Conservation (phyloP, 92 coral and sea anemone species). For the Zoanthus sansibaricus region DNA sequence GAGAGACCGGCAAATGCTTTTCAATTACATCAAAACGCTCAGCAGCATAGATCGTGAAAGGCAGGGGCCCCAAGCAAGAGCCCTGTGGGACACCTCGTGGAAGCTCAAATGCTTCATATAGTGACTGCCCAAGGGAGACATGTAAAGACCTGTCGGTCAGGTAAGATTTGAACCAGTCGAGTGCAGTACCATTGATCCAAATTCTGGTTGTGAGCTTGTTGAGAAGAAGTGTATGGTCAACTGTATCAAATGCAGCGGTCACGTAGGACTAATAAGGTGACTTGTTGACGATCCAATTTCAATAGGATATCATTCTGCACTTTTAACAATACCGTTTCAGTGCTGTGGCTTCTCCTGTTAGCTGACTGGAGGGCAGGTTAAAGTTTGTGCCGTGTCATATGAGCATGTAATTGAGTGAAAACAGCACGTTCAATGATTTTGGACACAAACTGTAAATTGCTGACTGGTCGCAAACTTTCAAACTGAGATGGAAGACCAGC, state of each 20-base stretch:
- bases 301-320: slow-evolving; percentile 51
- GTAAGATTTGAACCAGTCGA: slow-evolving; percentile 55
- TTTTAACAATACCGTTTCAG: slow-evolving; percentile 43
- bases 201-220: slow-evolving; percentile 33
- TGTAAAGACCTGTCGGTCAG: slow-evolving; percentile 39
- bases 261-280: slow-evolving; percentile 1
- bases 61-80: slow-evolving; percentile 13
- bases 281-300: slow-evolving; percentile 44
- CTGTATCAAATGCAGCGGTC: slow-evolving; percentile 45
- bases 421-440: slow-evolving; percentile 53
- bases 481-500: slow-evolving; percentile 26
- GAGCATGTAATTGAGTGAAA: slow-evolving; percentile 43
- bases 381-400: slow-evolving; percentile 24
- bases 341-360: slow-evolving; percentile 48
- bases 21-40: slow-evolving; percentile 33
- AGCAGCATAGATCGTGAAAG: background rate
- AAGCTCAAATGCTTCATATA: background rate
- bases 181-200: slow-evolving; percentile 50
- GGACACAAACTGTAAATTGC: slow-evolving; percentile 47
- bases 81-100: slow-evolving; percentile 60
- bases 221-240: slow-evolving; percentile 41
- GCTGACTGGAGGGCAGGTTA: slow-evolving; percentile 57
- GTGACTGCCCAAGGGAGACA: slow-evolving; percentile 12
- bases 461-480: slow-evolving; percentile 43
- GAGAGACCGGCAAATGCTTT: slow-evolving; percentile 3